Evolutionary conservation across 2,888 invertebrate species (phyloP), one percentile per base, ranked within the genome.

Genomic region (Bombyx huttoni): DNA sequence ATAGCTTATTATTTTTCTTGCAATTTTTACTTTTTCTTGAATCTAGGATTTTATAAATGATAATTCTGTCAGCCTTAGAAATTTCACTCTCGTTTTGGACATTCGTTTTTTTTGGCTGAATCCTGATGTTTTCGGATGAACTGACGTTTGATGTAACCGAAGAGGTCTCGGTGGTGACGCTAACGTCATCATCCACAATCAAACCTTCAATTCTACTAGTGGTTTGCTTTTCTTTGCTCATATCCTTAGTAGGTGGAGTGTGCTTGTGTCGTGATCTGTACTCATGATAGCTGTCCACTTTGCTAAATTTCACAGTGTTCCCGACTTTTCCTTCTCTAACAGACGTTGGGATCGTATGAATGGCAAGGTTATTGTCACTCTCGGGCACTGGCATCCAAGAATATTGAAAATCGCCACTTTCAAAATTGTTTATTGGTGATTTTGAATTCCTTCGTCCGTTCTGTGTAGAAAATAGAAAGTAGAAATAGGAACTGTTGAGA

Each of bases 361-460:
- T 70, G 9, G 78, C 80, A 1, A 85, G 70, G 51, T 70, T 79
- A 1, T 68, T 67, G 51, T 86, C 85, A 49, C 77, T 67, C n/a
- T 87, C 87, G 0, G 87, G 88, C 0, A 86, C 81, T 7, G 87
- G 87, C 82, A 87, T 80, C 87, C 87, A 88, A 8, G 87, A 84
- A 56, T 87, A 88, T 58, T 83, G 75, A 48, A 79, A 74, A 54
- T 82, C 76, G 52, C 65, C 67, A 24, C 54, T 60, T 33, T 68
- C 64, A 48, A 68, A 68, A 51, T 70, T 54, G 54, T 59, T 67
- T 2, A 56, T 46, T 47, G 78, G 75, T 8, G 77, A 73, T 56
- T 65, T 71, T 2, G 75, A 68, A 54, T 63, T 67, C 47, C 55
- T 68, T 49, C 52, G 55, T 8, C 64, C 69, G 51, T 64, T 70